A percentile compares a stretch with the other conserved stretches of the same genome.
Evolutionary conservation across 2,888 invertebrate species (phyloP).

Genomic region (Abrostola tripartita): DNA sequence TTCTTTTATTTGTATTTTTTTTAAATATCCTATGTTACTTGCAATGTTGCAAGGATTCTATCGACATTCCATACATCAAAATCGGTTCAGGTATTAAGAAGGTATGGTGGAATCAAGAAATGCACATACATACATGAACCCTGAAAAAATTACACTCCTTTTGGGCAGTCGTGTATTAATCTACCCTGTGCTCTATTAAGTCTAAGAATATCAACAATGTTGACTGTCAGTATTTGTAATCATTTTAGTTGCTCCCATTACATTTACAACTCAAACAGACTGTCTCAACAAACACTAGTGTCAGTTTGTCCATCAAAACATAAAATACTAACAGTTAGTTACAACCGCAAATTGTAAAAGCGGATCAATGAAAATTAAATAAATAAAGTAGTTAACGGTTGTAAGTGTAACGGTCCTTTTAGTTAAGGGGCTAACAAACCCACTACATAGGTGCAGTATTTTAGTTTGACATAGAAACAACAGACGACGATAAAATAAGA

Average conservation of each 20-base stretch:
- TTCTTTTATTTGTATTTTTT: too few relatives aligned
- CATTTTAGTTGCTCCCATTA: background rate
- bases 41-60: too few relatives aligned
- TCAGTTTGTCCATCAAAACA: background rate
- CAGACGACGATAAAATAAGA: conserved; percentile 48
- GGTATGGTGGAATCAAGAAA: too few relatives aligned
- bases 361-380: conserved; percentile 21
- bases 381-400: background rate
- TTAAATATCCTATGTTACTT: too few relatives aligned
- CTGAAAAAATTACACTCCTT: too few relatives aligned
- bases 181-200: background rate
- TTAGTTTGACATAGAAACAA: conserved; percentile 41
- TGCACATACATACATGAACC: too few relatives aligned
- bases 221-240: background rate
- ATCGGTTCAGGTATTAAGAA: too few relatives aligned
- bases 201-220: background rate
- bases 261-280: background rate
- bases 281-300: background rate
- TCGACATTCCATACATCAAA: too few relatives aligned
- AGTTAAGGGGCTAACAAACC: conserved; percentile 10
- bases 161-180: background rate
- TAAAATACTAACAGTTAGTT: conserved; percentile 20
- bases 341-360: conserved; percentile 8
- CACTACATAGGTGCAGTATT: conserved; percentile 31
- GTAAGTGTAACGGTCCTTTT: conserved; percentile 13